A percentile compares a stretch with the other conserved stretches of the same genome.
Evolutionary conservation across 2,888 invertebrate species (phyloP).

Genomic region (Drosophila pseudotakahashii): DNA sequence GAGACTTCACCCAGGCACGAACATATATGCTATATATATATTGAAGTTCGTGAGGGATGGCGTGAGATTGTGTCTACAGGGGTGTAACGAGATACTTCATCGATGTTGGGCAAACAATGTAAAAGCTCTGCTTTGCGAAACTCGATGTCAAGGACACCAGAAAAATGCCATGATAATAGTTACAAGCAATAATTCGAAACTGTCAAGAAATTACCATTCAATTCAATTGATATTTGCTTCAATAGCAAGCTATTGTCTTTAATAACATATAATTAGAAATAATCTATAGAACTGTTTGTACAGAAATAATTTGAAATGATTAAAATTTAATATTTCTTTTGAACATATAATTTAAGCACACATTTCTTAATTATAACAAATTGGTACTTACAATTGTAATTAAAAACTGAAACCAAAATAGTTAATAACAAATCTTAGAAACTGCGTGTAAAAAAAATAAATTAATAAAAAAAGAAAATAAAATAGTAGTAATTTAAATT

Average conservation of each 20-base stretch:
- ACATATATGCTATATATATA: not conserved
- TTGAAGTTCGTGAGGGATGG: slow-evolving; percentile 16
- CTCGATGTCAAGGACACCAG: slow-evolving; percentile 33
- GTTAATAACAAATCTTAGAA: too few species aligned
- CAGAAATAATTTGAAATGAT: not conserved
- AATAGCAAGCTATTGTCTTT: slow-evolving; percentile 14
- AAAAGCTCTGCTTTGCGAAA: not conserved
- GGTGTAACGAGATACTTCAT: slow-evolving; percentile 30
- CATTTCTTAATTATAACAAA: not conserved
- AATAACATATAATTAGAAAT: not conserved
- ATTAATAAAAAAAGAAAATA: too few species aligned
- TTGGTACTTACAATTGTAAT: too few species aligned
- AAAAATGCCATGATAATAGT: slow-evolving; percentile 22
- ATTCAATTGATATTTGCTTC: not conserved
- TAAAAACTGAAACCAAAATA: too few species aligned
- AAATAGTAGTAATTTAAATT: too few species aligned
- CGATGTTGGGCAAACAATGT: slow-evolving; percentile 18
- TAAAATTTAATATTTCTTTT: not conserved
- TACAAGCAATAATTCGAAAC: slow-evolving; percentile 6
- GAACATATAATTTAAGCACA: not conserved
- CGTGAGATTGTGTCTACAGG: slow-evolving; percentile 9
- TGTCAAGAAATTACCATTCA: slow-evolving; percentile 8
- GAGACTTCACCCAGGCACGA: slow-evolving; percentile 28
- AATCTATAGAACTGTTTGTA: too few species aligned
- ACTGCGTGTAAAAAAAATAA: too few species aligned